These are phyloP conservation scores for Drosophila prolongata DNA, from an alignment of 2,888 invertebrate species.

Conservation along the genomic window DNA sequence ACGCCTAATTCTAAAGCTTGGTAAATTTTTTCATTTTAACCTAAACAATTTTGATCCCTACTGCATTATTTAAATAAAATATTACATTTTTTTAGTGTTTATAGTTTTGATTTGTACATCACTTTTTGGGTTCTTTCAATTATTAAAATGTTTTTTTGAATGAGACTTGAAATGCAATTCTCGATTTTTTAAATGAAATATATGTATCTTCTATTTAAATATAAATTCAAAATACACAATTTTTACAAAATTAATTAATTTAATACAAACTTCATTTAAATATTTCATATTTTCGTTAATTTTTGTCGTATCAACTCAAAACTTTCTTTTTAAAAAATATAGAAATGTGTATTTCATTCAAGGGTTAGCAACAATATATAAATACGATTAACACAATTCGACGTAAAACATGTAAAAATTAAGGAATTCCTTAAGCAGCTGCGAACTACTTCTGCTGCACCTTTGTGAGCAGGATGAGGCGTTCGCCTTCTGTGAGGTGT, in stretches of 20 bases:
- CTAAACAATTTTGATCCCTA: slow-evolving; percentile 1
- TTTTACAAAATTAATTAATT: too few relatives aligned
- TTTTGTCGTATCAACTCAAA: not conserved
- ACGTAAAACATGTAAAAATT: slow-evolving; percentile 7
- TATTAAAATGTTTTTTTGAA: too few relatives aligned
- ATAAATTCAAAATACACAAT: too few relatives aligned
- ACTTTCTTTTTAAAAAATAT: slow-evolving; percentile 29
- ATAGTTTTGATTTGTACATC: too few relatives aligned
- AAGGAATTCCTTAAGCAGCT: not conserved
- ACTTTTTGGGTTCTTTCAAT: too few relatives aligned
- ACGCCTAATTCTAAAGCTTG: not conserved
- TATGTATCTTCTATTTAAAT: too few relatives aligned
- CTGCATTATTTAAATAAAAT: not conserved
- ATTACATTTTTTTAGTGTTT: not conserved
- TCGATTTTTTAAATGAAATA: too few relatives aligned
- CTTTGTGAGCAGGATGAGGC: slow-evolving; percentile 66
- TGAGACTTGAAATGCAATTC: too few relatives aligned
- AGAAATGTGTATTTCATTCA: slow-evolving; percentile 47
- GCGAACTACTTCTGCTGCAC: slow-evolving; percentile 54
- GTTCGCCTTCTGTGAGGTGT: slow-evolving; percentile 87
- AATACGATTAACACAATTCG: slow-evolving; percentile 58
- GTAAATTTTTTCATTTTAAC: not conserved
- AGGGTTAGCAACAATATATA: slow-evolving; percentile 52
- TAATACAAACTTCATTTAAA: not conserved
- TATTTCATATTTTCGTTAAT: not conserved